phyloP scores from a whole-genome alignment of 37 sponge, comb jelly and placozoan genomes.

The Oscarella lobularis region DNA sequence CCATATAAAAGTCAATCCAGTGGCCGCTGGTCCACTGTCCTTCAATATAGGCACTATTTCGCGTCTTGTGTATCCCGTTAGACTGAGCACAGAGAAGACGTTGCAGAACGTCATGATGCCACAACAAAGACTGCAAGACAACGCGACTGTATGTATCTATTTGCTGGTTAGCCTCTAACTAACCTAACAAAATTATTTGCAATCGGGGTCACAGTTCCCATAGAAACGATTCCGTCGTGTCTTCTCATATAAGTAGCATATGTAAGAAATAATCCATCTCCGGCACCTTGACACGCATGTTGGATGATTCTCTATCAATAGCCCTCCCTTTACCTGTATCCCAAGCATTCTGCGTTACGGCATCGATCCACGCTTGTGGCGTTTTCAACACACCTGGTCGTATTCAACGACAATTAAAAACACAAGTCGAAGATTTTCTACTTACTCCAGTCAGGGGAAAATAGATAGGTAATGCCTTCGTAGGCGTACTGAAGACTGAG shows the following conservation, averaged over 20 bases:
- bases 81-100: conserved; percentile 39
- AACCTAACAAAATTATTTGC: conserved; percentile 66
- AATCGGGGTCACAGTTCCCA: conserved; percentile 49
- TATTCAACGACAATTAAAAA: too few species aligned
- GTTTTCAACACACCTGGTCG: conserved; percentile 2
- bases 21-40: conserved; percentile 56
- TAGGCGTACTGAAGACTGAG: conserved; percentile 49
- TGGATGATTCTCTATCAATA: too few species aligned
- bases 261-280: conserved; percentile 45
- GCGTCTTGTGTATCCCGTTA: background rate
- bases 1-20: conserved; percentile 84
- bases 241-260: conserved; percentile 74
- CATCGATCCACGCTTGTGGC: conserved; percentile 57
- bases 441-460: conserved; percentile 66
- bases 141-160: too few species aligned
- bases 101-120: conserved; percentile 51
- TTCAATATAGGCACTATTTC: conserved; percentile 27
- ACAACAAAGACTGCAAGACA: conserved; percentile 62
- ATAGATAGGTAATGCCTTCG: conserved; percentile 55
- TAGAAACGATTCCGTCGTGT: conserved; percentile 52
- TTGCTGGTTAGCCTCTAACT: too few species aligned
- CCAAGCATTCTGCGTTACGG: conserved; percentile 82
- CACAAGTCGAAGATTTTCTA: too few species aligned
- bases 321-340: conserved; percentile 85
- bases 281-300: conserved; percentile 45